Base-by-base conservation (phyloP, 2,113 vertebrate species). In the Crypturellus undulatus region DNA sequence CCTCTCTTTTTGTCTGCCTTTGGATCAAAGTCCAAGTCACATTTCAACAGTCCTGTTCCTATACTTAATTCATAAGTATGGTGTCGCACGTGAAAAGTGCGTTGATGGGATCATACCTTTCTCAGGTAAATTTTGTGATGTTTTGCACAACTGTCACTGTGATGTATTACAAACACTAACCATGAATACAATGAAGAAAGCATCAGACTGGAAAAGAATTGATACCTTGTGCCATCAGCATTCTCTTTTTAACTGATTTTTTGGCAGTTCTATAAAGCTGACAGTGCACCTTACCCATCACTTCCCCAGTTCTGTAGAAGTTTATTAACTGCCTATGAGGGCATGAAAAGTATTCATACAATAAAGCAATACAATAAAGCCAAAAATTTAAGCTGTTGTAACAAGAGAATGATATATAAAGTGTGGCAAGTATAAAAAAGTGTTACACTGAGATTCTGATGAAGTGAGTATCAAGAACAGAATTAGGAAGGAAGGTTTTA, bases 161-260 rank as follows among this genome's bases (percentile, higher is more conserved):
- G 69, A 81, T 90, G 40, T 79, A 25, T 83, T 88, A 78, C 68
- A 88, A 84, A 90, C 72, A 51, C 58, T 79, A 90, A 62, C 62
- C 34, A 54, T 58, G 43, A 90, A 58, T 77, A 79, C 34, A 69
- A 47, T 86, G 79, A 92, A 60, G 73, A 84, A 64, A 22, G 56
- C 45, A 7, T 92, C 93, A 91, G 45, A 30, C 65, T 93, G 73
- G 54, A 90, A 88, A 77, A 21, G 52, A 78, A 85, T 79, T 86
- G 72, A 64, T 94, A 49, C 58, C 52, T n/a, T 6, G 13, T 92
- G 62, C 8, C 19, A 75, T 69, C 60, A 49, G 56, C 43, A 25
- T n/a, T 91, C 47, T 79, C 68, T 87, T 92, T 94, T 88, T 89
- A 88, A 63, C 75, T 86, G 65, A 17, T 79, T 79, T 90, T 58